Conservation (phyloP, 2,113 vertebrate genomes). For the Corvus cornix region DNA sequence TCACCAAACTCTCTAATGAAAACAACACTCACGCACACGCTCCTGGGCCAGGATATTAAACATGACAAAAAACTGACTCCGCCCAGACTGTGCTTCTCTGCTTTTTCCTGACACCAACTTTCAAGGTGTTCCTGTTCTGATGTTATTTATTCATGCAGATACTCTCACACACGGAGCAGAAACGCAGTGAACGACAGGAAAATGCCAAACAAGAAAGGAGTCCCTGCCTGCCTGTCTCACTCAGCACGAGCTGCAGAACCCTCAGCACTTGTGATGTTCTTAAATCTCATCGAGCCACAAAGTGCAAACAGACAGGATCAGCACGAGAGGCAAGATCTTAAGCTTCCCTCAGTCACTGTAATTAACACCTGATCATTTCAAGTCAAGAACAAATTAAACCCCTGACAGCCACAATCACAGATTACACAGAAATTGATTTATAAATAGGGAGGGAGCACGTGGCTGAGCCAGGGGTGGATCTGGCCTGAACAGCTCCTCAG, state of each 20-base stretch:
- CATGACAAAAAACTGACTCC: not conserved
- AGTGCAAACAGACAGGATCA: not conserved
- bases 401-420: not conserved
- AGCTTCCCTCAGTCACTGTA: not conserved
- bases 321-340: not conserved
- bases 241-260: not conserved
- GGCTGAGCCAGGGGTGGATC: not conserved
- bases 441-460: not conserved
- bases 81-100: not conserved
- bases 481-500: not conserved
- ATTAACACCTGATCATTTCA: not conserved
- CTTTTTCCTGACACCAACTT: not conserved
- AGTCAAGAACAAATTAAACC: not conserved
- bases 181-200: not conserved
- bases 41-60: not conserved
- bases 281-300: not conserved
- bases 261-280: not conserved
- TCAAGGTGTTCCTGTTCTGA: not conserved
- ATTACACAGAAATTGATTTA: not conserved
- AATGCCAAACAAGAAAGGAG: not conserved
- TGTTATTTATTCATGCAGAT: not conserved
- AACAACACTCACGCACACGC: not conserved
- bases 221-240: not conserved
- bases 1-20: not conserved
- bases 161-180: not conserved